Conservation (phyloP, 2,888 invertebrate species). For the Linnaemya vulpina region DNA sequence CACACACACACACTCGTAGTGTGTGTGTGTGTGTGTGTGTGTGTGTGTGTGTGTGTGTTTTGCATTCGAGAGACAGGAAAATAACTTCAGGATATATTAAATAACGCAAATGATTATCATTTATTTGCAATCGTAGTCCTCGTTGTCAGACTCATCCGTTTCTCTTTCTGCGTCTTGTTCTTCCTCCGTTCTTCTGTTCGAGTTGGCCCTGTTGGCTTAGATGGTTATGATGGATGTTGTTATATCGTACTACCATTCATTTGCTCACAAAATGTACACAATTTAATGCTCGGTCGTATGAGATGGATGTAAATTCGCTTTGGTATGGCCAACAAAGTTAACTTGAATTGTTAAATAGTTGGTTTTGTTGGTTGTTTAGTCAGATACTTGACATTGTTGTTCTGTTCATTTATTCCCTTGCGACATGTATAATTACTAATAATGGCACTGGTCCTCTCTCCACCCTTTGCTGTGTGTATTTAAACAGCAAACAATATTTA, state of each 20-base stretch:
- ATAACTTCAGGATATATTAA: constrained; percentile 67
- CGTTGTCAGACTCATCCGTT: constrained; percentile 52
- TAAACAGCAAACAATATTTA: constrained; percentile 21
- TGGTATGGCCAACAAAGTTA: constrained; percentile 28
- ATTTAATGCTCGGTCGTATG: neutral
- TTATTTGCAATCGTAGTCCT: constrained; percentile 58
- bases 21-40: neutral
- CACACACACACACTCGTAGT: constrained; percentile 8
- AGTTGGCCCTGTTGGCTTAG: neutral
- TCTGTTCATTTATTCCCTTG: constrained; percentile 54
- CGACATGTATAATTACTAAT: constrained; percentile 68
- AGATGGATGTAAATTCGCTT: constrained; percentile 3
- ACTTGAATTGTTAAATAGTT: constrained; percentile 45
- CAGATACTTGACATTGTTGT: constrained; percentile 16
- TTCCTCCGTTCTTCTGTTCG: too few species aligned
- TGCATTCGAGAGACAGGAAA: constrained; percentile 47
- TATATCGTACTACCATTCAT: constrained; percentile 13
- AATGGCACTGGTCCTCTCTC: constrained; percentile 30
- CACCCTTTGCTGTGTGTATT: neutral
- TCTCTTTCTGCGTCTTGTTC: neutral
- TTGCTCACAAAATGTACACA: neutral
- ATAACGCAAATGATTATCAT: constrained; percentile 63
- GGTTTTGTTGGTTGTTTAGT: neutral
- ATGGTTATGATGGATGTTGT: constrained; percentile 12
- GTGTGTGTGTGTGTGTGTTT: neutral